Percentiles rank a stretch among this genome's conserved stretches.
These are phyloP conservation scores for Drosophila littoralis DNA, from an alignment of 1,140 invertebrate species.

Conservation along the genomic window DNA sequence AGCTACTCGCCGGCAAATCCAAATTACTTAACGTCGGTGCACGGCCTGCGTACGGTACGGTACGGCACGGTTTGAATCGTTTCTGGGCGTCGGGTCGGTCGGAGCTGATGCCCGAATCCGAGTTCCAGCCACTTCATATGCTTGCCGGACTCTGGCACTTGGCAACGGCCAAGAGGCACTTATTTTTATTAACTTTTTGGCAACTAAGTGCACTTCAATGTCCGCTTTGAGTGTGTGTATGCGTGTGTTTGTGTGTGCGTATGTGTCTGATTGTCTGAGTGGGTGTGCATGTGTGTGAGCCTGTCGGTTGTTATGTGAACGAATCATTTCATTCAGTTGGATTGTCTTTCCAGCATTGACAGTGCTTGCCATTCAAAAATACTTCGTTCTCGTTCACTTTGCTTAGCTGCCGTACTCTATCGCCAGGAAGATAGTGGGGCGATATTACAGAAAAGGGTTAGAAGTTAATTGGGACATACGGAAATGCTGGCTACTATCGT, in stretches of 20 bases:
- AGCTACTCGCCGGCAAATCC: constrained; percentile 8
- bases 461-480: too few relatives aligned
- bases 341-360: constrained; percentile 2
- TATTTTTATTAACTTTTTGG: constrained; percentile 80
- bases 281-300: constrained; percentile 19
- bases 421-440: neutral
- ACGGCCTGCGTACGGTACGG: neutral
- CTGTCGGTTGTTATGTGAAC: constrained; percentile 49
- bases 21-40: constrained; percentile 13
- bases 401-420: neutral
- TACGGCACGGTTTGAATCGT: neutral
- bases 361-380: constrained; percentile 30
- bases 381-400: constrained; percentile 3
- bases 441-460: neutral
- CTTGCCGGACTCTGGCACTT: constrained; percentile 32
- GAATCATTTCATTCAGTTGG: constrained; percentile 8
- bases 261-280: constrained; percentile 20
- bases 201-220: constrained; percentile 74
- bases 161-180: constrained; percentile 72
- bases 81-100: neutral
- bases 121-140: constrained; percentile 48
- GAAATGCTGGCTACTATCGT: too few relatives aligned
- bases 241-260: constrained; percentile 19
- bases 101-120: constrained; percentile 17
- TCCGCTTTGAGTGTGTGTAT: constrained; percentile 41